Base-by-base conservation (phyloP, 30 jellyfish, hydroid and myxozoan genomes). In the Aurelia aurita region DNA sequence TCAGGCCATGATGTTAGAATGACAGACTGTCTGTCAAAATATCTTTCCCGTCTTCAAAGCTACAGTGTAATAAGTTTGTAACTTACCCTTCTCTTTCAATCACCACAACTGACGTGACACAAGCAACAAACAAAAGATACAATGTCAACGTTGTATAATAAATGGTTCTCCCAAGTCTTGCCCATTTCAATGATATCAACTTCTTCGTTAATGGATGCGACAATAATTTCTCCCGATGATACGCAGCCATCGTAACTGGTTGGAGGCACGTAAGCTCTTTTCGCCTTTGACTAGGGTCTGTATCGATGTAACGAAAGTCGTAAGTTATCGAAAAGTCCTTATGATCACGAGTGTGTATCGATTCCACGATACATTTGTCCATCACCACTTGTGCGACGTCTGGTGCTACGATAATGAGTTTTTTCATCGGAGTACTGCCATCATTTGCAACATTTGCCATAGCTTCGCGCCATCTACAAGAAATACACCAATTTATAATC, bases 381-480 rank as follows among this genome's bases (percentile, higher is more conserved):
- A 93, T 84, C 9, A 88, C 98, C 12, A 73, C 83, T 73, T 87
- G 93, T 0, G 98, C 98, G 28, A 88, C 95, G 27, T 76, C 89
- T 0, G 98, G 98, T 27, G 97, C 98, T 2, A 69, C 75, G 25
- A 45, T 62, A 3, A 93, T 93, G 22, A 93, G 93, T 49, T 93
- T 93, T 51, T 84, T 76, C 98, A 93, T 93, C 2, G 98, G 97
- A 22, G 77, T 87, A 43, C 79, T 29, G 28, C 97, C 96, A 70
- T 93, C 96, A 5, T 19, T 20, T 35, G 77, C 86, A 47, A 46
- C 58, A 68, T 82, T 81, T 31, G 76, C 93, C 78, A 93, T 69
- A 22, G 75, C 94, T 82, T 93, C 98, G 39, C 84, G 73, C 98
- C 98, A 93, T 63, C 98, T 93, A 20, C 5, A 72, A 80, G 26